These are phyloP conservation scores for Armadillidium nasatum DNA, from an alignment of 1,140 invertebrate genomes.

Conservation along the genomic window DNA sequence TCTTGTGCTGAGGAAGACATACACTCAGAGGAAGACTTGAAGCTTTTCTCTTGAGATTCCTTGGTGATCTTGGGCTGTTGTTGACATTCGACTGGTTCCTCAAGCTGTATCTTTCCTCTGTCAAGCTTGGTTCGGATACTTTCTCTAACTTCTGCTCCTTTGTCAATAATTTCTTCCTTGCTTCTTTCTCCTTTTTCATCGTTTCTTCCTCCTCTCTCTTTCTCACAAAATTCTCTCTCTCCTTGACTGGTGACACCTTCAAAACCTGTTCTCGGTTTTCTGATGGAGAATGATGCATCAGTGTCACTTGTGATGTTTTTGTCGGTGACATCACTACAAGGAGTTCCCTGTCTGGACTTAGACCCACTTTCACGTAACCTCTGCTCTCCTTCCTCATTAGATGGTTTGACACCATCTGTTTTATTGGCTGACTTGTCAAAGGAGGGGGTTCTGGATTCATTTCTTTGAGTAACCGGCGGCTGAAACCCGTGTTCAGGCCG, in stretches of 20 bases:
- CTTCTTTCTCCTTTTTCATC: conserved; percentile 34
- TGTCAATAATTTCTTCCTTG: conserved; percentile 31
- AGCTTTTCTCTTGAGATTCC: conserved; percentile 27
- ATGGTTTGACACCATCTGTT: conserved; percentile 16
- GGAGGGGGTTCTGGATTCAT: conserved; percentile 41
- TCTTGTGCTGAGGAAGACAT: conserved; percentile 28
- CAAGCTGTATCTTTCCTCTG: conserved; percentile 36
- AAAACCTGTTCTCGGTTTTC: background rate
- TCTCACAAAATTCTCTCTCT: conserved; percentile 24
- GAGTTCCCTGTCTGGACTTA: conserved; percentile 36
- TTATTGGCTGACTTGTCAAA: conserved; percentile 23
- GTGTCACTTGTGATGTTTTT: conserved; percentile 31
- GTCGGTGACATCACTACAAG: conserved; percentile 31
- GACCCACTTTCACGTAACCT: conserved; percentile 37
- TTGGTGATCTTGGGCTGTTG: conserved; percentile 21
- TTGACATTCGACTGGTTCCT: conserved; percentile 29
- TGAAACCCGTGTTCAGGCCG: conserved; percentile 62
- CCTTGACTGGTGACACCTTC: background rate
- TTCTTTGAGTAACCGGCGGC: conserved; percentile 44
- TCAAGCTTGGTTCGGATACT: conserved; percentile 17
- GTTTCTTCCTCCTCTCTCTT: conserved; percentile 33
- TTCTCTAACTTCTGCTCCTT: background rate
- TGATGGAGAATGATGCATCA: conserved; percentile 30
- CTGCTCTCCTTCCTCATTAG: conserved; percentile 27
- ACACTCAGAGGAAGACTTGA: conserved; percentile 12